Evolutionary conservation across 2,888 invertebrate species (phyloP).

Genomic region (Nemotelus nigrinus): DNA sequence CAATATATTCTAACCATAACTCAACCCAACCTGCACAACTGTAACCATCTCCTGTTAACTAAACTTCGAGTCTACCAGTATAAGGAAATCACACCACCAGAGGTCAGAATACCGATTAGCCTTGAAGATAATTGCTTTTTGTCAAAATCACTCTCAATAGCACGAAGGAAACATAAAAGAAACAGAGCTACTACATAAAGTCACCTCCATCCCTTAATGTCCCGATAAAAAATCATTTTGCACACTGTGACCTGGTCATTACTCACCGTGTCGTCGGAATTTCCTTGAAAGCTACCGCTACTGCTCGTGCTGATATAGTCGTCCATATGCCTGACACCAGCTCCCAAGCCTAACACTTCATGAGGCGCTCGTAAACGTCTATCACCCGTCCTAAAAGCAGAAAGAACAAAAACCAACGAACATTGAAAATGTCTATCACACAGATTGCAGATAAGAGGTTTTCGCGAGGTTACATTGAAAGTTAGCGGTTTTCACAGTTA

Average conservation of each 20-base stretch:
- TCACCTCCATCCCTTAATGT: slow-evolving; percentile 8
- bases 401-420: neutral
- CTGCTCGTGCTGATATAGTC: slow-evolving; percentile 36
- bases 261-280: slow-evolving; percentile 45
- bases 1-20: no score
- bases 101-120: slow-evolving; percentile 24
- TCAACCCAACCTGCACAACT: no score
- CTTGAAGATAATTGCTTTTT: slow-evolving; percentile 6
- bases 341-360: slow-evolving; percentile 54
- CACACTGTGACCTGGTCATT: slow-evolving; percentile 25
- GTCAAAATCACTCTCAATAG: neutral
- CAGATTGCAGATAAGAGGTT: no score
- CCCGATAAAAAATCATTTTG: slow-evolving; percentile 11
- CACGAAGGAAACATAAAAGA: neutral
- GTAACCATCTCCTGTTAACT: no score
- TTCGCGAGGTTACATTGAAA: no score
- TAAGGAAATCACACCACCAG: neutral
- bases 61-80: no score
- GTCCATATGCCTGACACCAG: slow-evolving; percentile 46
- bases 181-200: neutral
- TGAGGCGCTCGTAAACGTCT: slow-evolving; percentile 52
- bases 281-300: slow-evolving; percentile 35
- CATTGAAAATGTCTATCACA: no score
- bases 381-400: slow-evolving; percentile 43
- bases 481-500: no score